Conservation (phyloP, 2,888 invertebrate species). For the Caenorhabditis sulstoni region DNA sequence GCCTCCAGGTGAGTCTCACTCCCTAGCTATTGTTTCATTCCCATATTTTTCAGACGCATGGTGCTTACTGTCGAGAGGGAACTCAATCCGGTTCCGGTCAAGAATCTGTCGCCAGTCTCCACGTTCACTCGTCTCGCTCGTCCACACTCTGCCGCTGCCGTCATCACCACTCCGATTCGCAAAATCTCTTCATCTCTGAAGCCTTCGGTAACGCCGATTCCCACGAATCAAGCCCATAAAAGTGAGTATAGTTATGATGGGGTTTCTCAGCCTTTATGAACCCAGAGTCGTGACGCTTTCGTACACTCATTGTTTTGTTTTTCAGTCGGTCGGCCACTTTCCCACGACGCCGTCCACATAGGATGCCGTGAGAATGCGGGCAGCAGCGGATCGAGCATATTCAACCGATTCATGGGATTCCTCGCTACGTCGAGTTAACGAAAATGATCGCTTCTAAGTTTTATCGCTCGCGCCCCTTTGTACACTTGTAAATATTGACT, state of each 20-base stretch:
- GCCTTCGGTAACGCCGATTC: slow-evolving; percentile 29
- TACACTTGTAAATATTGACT: slow-evolving; percentile 54
- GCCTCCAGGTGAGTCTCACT: slow-evolving; percentile 31
- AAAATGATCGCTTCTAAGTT: neutral
- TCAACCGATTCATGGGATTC: slow-evolving; percentile 49
- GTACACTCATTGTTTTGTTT: slow-evolving; percentile 13
- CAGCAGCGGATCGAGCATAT: slow-evolving; percentile 24
- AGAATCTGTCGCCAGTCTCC: slow-evolving; percentile 43
- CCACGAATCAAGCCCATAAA: slow-evolving; percentile 33
- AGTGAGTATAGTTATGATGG: slow-evolving; percentile 20
- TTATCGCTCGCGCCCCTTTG: slow-evolving; percentile 12
- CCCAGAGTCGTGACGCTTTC: neutral
- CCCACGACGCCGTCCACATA: slow-evolving; percentile 42
- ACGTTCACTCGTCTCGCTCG: slow-evolving; percentile 36
- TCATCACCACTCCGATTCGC: slow-evolving; percentile 37
- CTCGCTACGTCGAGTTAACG: slow-evolving; percentile 48
- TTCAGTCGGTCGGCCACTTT: slow-evolving; percentile 50
- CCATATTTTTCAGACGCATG: slow-evolving; percentile 56
- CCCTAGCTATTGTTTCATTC: too few relatives aligned
- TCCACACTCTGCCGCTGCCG: slow-evolving; percentile 42
- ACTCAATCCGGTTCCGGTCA: neutral
- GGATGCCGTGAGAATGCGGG: slow-evolving; percentile 49
- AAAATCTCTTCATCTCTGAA: slow-evolving; percentile 37
- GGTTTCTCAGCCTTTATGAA: slow-evolving; percentile 10
- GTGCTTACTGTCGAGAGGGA: slow-evolving; percentile 46